phyloP scores from a whole-genome alignment of 2,113 vertebrate species.

The Hemiscyllium ocellatum region DNA sequence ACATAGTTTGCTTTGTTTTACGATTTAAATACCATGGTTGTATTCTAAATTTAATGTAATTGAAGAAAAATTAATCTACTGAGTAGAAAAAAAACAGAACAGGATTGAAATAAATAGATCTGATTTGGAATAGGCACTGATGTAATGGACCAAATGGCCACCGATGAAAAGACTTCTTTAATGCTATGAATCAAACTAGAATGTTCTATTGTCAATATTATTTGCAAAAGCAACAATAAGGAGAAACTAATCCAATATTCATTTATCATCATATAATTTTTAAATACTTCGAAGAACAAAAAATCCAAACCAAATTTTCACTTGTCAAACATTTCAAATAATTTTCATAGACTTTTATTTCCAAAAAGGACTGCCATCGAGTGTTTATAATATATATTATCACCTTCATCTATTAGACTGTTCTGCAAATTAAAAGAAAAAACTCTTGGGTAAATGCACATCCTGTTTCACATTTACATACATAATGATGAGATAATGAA shows the following conservation, averaged over 20 bases:
- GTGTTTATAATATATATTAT: neutral
- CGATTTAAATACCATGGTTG: neutral
- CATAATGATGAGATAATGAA: neutral
- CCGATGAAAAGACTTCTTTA: neutral
- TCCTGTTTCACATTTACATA: neutral
- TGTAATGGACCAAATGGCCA: neutral
- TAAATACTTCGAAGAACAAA: neutral
- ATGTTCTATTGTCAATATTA: neutral
- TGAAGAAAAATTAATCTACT: neutral
- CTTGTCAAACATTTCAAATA: neutral
- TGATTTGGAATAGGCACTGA: neutral
- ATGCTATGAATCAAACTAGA: neutral
- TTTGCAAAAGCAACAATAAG: neutral
- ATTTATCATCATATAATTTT: neutral
- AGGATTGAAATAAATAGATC: neutral
- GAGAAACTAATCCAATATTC: neutral
- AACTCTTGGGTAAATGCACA: neutral
- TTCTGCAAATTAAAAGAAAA: neutral
- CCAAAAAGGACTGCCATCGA: neutral
- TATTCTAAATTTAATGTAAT: neutral
- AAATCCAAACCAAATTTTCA: neutral
- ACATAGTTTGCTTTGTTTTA: too few relatives aligned
- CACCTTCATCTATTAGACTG: neutral
- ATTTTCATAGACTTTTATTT: neutral
- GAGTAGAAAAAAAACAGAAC: too few relatives aligned